Percentiles rank a stretch among this genome's conserved stretches.
Conservation (phyloP, 2,888 invertebrate genomes). For the Pristionchus entomophagus region DNA sequence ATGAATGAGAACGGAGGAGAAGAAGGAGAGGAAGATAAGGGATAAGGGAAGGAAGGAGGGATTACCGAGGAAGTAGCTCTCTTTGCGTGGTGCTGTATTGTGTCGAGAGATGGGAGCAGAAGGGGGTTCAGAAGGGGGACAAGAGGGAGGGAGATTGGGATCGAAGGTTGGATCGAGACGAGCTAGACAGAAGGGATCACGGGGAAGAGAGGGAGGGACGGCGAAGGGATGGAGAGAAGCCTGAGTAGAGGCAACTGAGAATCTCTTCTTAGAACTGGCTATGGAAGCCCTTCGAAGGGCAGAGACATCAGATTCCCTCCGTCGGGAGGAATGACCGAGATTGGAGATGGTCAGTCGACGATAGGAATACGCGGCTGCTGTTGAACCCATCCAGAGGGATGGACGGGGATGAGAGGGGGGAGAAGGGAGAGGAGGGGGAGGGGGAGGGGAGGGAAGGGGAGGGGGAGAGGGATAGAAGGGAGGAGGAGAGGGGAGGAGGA, state of each 20-base stretch:
- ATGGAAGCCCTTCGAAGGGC: neutral
- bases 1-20: neutral
- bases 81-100: constrained; percentile 3
- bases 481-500: neutral
- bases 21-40: neutral
- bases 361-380: constrained; percentile 64
- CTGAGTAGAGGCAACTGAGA: constrained; percentile 44
- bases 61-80: constrained; percentile 48
- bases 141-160: constrained; percentile 61
- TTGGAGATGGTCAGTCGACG: constrained; percentile 64
- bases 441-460: neutral
- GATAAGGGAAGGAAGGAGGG: neutral
- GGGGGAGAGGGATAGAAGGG: constrained; percentile 2
- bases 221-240: constrained; percentile 15
- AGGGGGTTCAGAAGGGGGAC: constrained; percentile 52
- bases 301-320: constrained; percentile 31
- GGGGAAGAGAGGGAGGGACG: neutral
- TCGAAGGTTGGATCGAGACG: constrained; percentile 24
- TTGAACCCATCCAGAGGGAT: constrained; percentile 61
- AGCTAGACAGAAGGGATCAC: constrained; percentile 9
- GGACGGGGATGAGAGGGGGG: neutral
- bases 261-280: neutral
- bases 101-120: constrained; percentile 18
- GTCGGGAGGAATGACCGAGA: constrained; percentile 47
- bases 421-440: neutral